Conservation (phyloP, 2,797 vertebrate genomes). For the Xenopus petersii region DNA sequence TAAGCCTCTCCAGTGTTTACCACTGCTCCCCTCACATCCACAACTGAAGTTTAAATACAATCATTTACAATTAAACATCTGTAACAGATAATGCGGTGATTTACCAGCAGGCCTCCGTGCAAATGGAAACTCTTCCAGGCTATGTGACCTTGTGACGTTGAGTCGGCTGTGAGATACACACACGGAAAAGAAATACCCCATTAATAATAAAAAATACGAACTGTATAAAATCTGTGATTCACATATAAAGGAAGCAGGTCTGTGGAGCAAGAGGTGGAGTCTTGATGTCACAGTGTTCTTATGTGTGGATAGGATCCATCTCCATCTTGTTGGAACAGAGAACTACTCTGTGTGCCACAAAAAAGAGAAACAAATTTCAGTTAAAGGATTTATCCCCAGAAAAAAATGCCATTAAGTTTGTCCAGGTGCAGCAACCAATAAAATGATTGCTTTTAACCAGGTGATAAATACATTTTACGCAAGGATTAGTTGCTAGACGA, state of each 20-base stretch:
- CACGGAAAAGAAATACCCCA: background rate
- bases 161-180: background rate
- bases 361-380: background rate
- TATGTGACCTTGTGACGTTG: conserved; percentile 27
- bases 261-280: conserved; percentile 27
- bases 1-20: background rate
- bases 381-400: too few species aligned
- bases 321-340: background rate
- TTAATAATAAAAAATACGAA: conserved; percentile 25
- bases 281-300: conserved; percentile 13
- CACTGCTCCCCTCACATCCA: conserved; percentile 8
- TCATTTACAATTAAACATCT: conserved; percentile 25
- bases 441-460: too few species aligned
- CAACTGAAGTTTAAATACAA: conserved; percentile 22
- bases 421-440: too few species aligned
- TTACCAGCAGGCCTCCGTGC: conserved; percentile 8
- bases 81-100: conserved; percentile 35
- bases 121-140: conserved; percentile 8
- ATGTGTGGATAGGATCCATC: conserved; percentile 3
- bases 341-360: background rate
- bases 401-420: too few species aligned
- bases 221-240: conserved; percentile 38
- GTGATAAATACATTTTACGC: too few species aligned
- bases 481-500: too few species aligned
- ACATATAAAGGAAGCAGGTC: conserved; percentile 39